Percentiles rank a stretch among this genome's conserved stretches.
phyloP scores from a whole-genome alignment of 2,888 invertebrate genomes.

The Steinernema scapterisci region DNA sequence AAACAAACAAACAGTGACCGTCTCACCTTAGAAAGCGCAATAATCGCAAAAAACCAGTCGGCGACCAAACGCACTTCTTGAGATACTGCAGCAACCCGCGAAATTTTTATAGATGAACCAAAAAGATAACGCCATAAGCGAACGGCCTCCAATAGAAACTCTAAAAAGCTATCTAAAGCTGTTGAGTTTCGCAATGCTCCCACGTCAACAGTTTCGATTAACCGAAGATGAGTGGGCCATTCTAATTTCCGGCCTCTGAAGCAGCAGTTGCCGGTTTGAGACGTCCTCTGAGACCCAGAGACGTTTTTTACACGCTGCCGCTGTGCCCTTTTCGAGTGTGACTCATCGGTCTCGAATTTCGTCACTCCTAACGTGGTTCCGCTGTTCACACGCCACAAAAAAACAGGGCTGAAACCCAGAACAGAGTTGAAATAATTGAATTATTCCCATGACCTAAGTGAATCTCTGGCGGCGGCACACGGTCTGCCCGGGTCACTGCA shows the following conservation, averaged over 20 bases:
- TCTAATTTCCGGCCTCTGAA: neutral
- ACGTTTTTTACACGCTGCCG: conserved; percentile 7
- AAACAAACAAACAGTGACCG: neutral
- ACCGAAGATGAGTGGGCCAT: conserved; percentile 13
- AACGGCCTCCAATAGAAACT: neutral
- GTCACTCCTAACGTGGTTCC: neutral
- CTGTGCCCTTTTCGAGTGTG: neutral
- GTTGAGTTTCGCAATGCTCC: neutral
- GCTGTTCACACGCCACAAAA: conserved; percentile 27
- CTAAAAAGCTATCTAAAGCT: neutral
- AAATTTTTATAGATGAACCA: conserved; percentile 27
- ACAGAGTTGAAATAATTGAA: conserved; percentile 16
- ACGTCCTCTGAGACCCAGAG: neutral
- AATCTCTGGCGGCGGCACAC: neutral
- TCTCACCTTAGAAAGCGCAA: conserved; percentile 8
- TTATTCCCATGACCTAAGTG: conserved; percentile 30
- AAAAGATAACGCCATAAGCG: conserved; percentile 3
- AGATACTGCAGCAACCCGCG: neutral
- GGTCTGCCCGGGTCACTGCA: neutral
- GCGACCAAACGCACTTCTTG: neutral
- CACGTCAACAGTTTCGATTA: conserved; percentile 26
- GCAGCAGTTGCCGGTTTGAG: neutral
- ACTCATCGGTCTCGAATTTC: conserved; percentile 15
- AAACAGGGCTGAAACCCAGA: neutral
- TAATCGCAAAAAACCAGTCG: conserved; percentile 10